Base-by-base conservation (phyloP, 2,797 vertebrate species). In the Kryptopterus vitreolus region DNA sequence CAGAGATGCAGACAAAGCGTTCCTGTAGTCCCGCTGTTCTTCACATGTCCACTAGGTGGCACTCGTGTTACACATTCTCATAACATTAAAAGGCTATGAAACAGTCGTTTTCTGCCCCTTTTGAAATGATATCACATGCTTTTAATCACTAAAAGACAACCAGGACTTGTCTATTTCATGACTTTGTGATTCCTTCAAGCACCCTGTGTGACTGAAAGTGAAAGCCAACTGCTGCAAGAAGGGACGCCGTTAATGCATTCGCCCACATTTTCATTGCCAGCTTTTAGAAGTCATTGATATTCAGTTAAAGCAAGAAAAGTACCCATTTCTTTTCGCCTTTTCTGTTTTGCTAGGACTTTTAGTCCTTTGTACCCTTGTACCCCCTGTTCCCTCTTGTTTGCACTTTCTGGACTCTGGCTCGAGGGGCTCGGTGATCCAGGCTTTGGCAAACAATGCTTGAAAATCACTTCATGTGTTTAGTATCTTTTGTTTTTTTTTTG, bases 31-130 rank as follows among this genome's bases (percentile, higher is more conserved):
- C 15, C 18, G 26, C 3, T 18, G 31, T 13, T 59, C 43, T 33
- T 74, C 24, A 24, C 29, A 31, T 75, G 76, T 29, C 11, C 82
- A 81, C 69, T 75, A 84, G 82, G 50, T 81, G 82, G 79, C 70
- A 63, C 61, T 78, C 74, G 35, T 62, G 62, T 20, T 71, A 74
- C 68, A 81, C 8, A 6, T 16, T 62, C 16, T 15, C 18, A 22
- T 12, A 35, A 63, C 57, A 52, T 38, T 16, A 0, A 20, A 1
- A 20, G 5, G 6, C 26, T 9, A 38, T 18, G 58, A 72, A 72
- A 53, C 26, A 16, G 7, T 48, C 43, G 50, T 24, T 12, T 75
- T 57, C 22, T 55, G 55, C 38, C 75, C 20, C 72, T 46, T 24
- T n/a, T n/a, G 26, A 68, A 59, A 76, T 75, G 35, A 68, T 22